A percentile compares a stretch with the other conserved stretches of the same genome.
Evolutionary conservation across 2,888 invertebrate genomes (phyloP).

Genomic region (Odontocolon sp.): DNA sequence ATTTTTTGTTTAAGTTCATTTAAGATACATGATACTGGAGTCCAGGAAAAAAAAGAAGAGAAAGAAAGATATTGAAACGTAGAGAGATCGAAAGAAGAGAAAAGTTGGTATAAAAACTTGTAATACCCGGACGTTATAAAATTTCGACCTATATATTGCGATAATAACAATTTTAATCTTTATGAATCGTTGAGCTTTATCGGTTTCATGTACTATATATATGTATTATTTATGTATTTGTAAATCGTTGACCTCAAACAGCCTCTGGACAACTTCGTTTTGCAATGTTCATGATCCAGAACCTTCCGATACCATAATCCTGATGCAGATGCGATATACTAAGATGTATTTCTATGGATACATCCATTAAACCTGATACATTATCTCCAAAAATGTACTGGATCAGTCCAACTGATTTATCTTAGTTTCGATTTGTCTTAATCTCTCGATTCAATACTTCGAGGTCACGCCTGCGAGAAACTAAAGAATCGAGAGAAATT

Average conservation of each 20-base stretch:
- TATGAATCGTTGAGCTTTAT: constrained; percentile 9
- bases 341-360: background rate
- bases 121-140: constrained; percentile 37
- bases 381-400: constrained; percentile 48
- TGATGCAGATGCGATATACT: too few species aligned
- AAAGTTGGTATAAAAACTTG: background rate
- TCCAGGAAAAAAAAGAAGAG: background rate
- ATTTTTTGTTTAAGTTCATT: background rate
- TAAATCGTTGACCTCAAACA: constrained; percentile 32
- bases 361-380: background rate
- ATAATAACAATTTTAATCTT: constrained; percentile 28
- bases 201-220: background rate
- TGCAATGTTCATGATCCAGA: constrained; percentile 7
- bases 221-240: background rate
- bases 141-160: constrained; percentile 35
- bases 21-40: background rate
- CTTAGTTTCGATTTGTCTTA: constrained; percentile 25
- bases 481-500: constrained; percentile 23
- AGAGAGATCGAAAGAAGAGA: background rate
- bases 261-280: background rate
- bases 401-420: constrained; percentile 19
- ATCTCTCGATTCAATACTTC: constrained; percentile 22
- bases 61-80: background rate
- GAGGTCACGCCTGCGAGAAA: constrained; percentile 7
- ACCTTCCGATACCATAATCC: constrained; percentile 17